Evolutionary conservation across 2,888 invertebrate species (phyloP), one percentile per base, ranked within the genome.

Genomic region (Spodoptera littoralis): DNA sequence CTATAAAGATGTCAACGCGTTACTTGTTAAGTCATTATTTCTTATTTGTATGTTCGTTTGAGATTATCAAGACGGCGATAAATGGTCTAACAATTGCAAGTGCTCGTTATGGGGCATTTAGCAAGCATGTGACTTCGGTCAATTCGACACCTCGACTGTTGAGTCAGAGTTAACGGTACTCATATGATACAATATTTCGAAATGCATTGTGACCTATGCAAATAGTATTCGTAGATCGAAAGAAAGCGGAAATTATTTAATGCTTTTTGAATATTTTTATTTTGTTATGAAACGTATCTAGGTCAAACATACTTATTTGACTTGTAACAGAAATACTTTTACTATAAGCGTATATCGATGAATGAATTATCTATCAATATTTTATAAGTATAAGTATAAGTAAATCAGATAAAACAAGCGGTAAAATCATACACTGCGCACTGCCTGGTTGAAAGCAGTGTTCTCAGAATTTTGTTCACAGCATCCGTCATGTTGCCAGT

Each of bases 31-130:
- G 43, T 54, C 24, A 55, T 64, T 51, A 50, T 54, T 70, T 51
- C 50, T 54, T 70, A 55, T 55, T 60, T 55, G 49, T 64, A 27
- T 51, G 51, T 61, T 64, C 43, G 49, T 60, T 57, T 43, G 46
- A 57, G 68, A 73, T 70, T 68, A 70, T 64, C 65, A 68, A 78
- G 79, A 77, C 65, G 61, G 74, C 74, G 85, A 84, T 87, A 84
- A 86, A 84, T 77, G 81, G 70, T 58, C 53, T 84, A 89, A 90
- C 83, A 76, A 85, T 85, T 80, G 84, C 88, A 90, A 90, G 73
- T 87, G 88, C 82, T 87, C 80, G 86, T 89, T 86, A 87, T 84
- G 77, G 70, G 79, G 74, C 82, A 88, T 89, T 92, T 89, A 90
- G 82, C 83, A 78, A 81, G 76, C 81, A 84, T 82, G 84, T 84